Evolutionary conservation across 2,888 invertebrate species (phyloP).

Genomic region (Linnaemya tessellans): DNA sequence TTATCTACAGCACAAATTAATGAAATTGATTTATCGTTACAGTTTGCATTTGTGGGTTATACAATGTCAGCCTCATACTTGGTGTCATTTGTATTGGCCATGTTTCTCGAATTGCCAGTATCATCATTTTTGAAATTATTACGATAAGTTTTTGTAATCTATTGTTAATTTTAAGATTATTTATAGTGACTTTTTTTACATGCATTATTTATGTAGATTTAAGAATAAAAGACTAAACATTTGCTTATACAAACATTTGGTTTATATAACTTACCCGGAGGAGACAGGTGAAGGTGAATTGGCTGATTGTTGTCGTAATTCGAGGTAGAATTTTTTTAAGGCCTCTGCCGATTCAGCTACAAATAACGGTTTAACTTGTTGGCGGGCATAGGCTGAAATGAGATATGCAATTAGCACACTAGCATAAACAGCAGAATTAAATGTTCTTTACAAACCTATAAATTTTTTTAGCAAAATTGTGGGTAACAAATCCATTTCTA

Average conservation of each 20-base stretch:
- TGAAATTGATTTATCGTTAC: conserved; percentile 38
- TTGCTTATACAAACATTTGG: not conserved
- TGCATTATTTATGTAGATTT: conserved; percentile 44
- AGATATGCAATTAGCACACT: not conserved
- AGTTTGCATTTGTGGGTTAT: conserved; percentile 79
- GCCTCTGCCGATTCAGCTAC: conserved; percentile 88
- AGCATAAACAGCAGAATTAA: not conserved
- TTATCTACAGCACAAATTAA: not conserved
- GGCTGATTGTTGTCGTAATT: conserved; percentile 85
- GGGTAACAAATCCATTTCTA: conserved; percentile 88
- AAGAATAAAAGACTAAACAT: conserved; percentile 9
- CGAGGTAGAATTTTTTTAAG: conserved; percentile 91
- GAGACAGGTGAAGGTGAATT: conserved; percentile 89
- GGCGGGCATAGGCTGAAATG: conserved; percentile 89
- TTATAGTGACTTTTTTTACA: not conserved
- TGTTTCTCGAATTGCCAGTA: conserved; percentile 79
- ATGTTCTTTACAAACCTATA: conserved; percentile 83
- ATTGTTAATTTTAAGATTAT: conserved; percentile 38
- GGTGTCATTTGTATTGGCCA: conserved; percentile 77
- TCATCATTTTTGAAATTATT: conserved; percentile 78
- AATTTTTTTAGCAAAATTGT: conserved; percentile 92
- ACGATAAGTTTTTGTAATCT: conserved; percentile 66
- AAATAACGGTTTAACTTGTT: conserved; percentile 92
- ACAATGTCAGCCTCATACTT: conserved; percentile 77
- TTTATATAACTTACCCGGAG: conserved; percentile 82